Evolutionary conservation across 1,140 invertebrate genomes (phyloP).

Genomic region (Helicoverpa armigera): DNA sequence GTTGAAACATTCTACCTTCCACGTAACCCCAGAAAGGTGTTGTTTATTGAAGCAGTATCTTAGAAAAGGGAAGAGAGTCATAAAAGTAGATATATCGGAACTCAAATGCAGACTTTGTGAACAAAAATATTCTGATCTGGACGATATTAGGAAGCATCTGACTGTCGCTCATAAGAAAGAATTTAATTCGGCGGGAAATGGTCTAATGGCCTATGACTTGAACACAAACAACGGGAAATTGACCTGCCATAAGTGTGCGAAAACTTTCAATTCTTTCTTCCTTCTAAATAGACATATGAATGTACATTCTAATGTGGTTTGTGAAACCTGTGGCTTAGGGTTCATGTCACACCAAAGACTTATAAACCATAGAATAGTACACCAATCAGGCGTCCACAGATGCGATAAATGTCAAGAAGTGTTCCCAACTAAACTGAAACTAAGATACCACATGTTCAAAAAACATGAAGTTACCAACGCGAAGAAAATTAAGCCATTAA

Average conservation of each 20-base stretch:
- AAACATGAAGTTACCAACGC: conserved; percentile 74
- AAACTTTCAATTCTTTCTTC: conserved; percentile 79
- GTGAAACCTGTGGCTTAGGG: conserved; percentile 82
- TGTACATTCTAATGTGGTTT: conserved; percentile 78
- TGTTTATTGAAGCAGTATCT: conserved; percentile 73
- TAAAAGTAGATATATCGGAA: conserved; percentile 80
- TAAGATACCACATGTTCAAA: conserved; percentile 77
- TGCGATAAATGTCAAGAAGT: conserved; percentile 77
- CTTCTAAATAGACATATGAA: conserved; percentile 82
- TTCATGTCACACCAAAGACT: conserved; percentile 82
- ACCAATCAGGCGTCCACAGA: conserved; percentile 75
- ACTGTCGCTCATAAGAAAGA: conserved; percentile 70
- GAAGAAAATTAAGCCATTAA: conserved; percentile 76
- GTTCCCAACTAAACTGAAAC: conserved; percentile 76
- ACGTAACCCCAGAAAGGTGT: conserved; percentile 69
- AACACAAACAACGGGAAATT: conserved; percentile 68
- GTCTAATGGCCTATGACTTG: conserved; percentile 79
- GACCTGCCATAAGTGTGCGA: conserved; percentile 76
- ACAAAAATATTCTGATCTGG: conserved; percentile 72
- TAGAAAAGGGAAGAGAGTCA: conserved; percentile 79
- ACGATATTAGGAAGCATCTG: conserved; percentile 76
- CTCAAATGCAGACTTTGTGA: conserved; percentile 78
- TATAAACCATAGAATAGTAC: conserved; percentile 77
- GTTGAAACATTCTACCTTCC: conserved; percentile 69
- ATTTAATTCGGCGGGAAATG: conserved; percentile 78